Evolutionary conservation across 2,797 vertebrate species (phyloP).

Genomic region (Etheostoma nigrum): DNA sequence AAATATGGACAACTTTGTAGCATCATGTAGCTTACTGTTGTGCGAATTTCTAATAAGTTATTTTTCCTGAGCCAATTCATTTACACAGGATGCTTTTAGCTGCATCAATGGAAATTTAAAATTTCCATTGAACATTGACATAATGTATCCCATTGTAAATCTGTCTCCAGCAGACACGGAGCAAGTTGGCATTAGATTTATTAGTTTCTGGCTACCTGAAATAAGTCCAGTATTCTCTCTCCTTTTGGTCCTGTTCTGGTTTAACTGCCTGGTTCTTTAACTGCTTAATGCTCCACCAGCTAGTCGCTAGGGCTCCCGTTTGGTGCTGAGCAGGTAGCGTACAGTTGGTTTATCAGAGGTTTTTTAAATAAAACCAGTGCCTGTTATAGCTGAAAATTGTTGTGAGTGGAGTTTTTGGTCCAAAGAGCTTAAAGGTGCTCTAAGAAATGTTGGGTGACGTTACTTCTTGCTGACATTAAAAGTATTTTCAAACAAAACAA

Average conservation of each 20-base stretch:
- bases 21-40: background rate
- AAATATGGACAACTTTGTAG: slow-evolving; percentile 2
- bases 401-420: background rate
- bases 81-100: background rate
- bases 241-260: background rate
- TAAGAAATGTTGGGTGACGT: too few species aligned
- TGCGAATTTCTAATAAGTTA: background rate
- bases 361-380: too few species aligned
- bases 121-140: background rate
- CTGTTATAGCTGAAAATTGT: background rate
- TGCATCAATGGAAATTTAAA: background rate
- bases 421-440: background rate
- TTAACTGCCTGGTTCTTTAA: background rate
- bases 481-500: too few species aligned
- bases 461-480: too few species aligned
- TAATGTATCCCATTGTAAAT: background rate
- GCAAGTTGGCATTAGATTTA: background rate
- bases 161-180: background rate
- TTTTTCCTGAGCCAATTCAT: fast-evolving
- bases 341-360: too few species aligned
- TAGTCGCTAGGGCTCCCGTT: background rate
- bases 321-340: background rate
- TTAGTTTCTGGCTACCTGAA: background rate
- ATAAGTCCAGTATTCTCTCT: background rate
- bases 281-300: background rate